Conservation (phyloP, 2,797 vertebrate genomes). For the Manis pentadactyla region DNA sequence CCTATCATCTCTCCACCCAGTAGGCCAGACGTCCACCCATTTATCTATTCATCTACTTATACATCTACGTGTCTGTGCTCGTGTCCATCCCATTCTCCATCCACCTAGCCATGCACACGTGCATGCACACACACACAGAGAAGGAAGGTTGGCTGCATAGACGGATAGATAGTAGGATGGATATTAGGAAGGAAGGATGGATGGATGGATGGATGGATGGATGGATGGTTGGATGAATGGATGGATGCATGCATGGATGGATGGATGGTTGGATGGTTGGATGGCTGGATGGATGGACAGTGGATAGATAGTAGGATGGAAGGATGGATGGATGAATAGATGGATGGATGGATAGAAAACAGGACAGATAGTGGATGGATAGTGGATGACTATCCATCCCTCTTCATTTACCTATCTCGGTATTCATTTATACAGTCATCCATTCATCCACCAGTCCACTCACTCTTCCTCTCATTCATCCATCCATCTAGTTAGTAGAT, state of each 20-base stretch:
- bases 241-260: too few relatives aligned
- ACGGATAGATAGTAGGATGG: too few relatives aligned
- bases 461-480: background rate
- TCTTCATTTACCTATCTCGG: background rate
- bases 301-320: background rate
- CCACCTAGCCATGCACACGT: background rate
- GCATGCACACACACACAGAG: too few relatives aligned
- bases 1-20: background rate
- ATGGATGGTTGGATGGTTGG: too few relatives aligned
- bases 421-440: too few relatives aligned
- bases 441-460: background rate
- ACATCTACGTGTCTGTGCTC: background rate
- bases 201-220: background rate
- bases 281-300: background rate
- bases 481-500: too few relatives aligned
- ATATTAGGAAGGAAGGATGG: background rate
- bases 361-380: background rate
- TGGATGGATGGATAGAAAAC: background rate
- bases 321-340: background rate
- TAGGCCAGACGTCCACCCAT: background rate
- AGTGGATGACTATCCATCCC: too few relatives aligned
- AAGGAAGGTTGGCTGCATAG: fast-evolving
- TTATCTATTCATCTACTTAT: background rate
- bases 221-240: too few relatives aligned
- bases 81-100: background rate